Evolutionary conservation across 2,113 vertebrate genomes (phyloP).

Genomic region (Conger conger): DNA sequence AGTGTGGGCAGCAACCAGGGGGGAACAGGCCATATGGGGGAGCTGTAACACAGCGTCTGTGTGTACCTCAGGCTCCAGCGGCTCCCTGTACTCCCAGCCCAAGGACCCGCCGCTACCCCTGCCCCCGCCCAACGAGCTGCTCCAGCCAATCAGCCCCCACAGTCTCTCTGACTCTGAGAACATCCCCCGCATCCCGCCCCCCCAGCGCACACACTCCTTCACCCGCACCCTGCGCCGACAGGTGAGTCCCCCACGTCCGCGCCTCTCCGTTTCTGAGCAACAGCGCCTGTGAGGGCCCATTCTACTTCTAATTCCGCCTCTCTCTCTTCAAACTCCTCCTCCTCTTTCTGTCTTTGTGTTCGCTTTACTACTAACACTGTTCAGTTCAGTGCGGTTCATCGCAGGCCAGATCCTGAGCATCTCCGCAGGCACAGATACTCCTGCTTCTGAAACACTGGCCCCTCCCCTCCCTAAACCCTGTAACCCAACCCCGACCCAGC

Average conservation of each 20-base stretch:
- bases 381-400: constrained; percentile 72
- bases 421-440: constrained; percentile 75
- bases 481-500: not conserved
- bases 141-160: constrained; percentile 75
- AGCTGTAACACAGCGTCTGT: not conserved
- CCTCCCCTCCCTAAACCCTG: constrained; percentile 27
- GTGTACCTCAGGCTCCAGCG: constrained; percentile 74
- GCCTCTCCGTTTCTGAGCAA: not conserved
- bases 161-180: constrained; percentile 67
- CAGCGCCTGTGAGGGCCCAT: not conserved
- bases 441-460: constrained; percentile 65
- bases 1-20: too few species aligned
- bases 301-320: not conserved
- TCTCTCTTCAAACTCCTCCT: constrained; percentile 21
- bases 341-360: constrained; percentile 48
- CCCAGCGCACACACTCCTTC: constrained; percentile 74
- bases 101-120: constrained; percentile 72
- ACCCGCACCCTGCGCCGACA: constrained; percentile 91
- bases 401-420: constrained; percentile 66
- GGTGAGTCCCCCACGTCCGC: constrained; percentile 64
- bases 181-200: constrained; percentile 74
- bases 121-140: constrained; percentile 76
- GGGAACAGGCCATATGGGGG: too few species aligned
- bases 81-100: constrained; percentile 79
- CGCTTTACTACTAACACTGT: constrained; percentile 24